Evolutionary conservation across 1,140 invertebrate species (phyloP).

Genomic region (Orchestia grillus): DNA sequence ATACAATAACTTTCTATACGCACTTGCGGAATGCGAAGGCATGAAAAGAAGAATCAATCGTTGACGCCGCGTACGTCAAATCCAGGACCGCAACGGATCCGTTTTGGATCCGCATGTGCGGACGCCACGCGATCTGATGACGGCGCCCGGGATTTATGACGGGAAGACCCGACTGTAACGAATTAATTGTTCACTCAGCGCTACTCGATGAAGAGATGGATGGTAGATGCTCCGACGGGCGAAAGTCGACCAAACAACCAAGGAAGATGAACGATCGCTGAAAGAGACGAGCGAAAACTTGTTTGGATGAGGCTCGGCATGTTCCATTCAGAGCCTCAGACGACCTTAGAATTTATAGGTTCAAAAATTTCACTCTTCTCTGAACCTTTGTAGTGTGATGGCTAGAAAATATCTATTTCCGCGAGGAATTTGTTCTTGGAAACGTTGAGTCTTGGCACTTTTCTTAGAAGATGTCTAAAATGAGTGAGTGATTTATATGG

Average conservation of each 20-base stretch:
- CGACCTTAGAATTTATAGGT: neutral
- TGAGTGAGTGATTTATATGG: too few relatives aligned
- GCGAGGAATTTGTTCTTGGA: neutral
- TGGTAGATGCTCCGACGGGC: slow-evolving; percentile 43
- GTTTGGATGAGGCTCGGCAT: neutral
- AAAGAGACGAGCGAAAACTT: neutral
- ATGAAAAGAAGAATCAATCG: neutral
- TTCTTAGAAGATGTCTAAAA: neutral
- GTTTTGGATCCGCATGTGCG: neutral
- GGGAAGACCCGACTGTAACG: slow-evolving; percentile 40
- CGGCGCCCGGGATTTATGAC: slow-evolving; percentile 3
- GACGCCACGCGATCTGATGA: neutral
- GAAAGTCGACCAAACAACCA: slow-evolving; percentile 26
- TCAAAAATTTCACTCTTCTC: neutral
- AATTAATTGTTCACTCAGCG: slow-evolving; percentile 46
- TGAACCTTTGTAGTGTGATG: neutral
- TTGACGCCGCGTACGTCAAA: neutral
- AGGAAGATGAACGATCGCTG: slow-evolving; percentile 16
- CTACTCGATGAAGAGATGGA: slow-evolving; percentile 45
- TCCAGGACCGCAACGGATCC: slow-evolving; percentile 14
- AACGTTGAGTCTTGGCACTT: neutral
- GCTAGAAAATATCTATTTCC: neutral
- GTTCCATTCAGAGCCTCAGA: neutral
- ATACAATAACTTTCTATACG: neutral
- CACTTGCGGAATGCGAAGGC: neutral